Conservation (phyloP, 1,140 invertebrate species). For the Drosophila fuyamai region DNA sequence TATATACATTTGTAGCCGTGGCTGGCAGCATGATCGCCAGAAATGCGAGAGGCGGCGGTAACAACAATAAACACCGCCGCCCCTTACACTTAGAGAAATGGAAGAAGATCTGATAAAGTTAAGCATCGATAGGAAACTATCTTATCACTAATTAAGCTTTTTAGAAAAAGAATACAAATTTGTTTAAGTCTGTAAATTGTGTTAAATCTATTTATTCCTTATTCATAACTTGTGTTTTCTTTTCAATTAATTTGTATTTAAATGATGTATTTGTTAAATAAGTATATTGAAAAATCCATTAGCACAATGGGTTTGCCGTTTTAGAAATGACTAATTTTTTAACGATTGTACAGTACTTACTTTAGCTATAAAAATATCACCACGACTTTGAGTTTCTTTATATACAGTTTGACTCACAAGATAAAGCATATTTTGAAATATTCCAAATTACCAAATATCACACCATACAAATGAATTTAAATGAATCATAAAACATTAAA, state of each 20-base stretch:
- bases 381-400: not conserved
- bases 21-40: conserved; percentile 53
- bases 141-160: conserved; percentile 6
- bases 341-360: not conserved
- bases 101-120: conserved; percentile 1
- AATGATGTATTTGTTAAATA: not conserved
- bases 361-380: not conserved
- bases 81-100: conserved; percentile 29
- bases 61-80: conserved; percentile 32
- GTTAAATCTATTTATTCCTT: not conserved
- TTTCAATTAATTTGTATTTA: not conserved
- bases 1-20: not conserved
- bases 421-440: too few species aligned
- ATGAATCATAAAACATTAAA: too few species aligned
- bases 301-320: not conserved
- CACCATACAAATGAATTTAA: too few species aligned
- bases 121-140: not conserved
- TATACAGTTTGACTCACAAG: too few species aligned
- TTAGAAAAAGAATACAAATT: not conserved
- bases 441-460: too few species aligned
- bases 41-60: conserved; percentile 37
- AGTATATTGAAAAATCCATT: not conserved
- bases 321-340: not conserved
- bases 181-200: not conserved
- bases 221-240: not conserved